Base-by-base conservation (phyloP, 2,113 vertebrate species). In the Crotalus viridis region DNA sequence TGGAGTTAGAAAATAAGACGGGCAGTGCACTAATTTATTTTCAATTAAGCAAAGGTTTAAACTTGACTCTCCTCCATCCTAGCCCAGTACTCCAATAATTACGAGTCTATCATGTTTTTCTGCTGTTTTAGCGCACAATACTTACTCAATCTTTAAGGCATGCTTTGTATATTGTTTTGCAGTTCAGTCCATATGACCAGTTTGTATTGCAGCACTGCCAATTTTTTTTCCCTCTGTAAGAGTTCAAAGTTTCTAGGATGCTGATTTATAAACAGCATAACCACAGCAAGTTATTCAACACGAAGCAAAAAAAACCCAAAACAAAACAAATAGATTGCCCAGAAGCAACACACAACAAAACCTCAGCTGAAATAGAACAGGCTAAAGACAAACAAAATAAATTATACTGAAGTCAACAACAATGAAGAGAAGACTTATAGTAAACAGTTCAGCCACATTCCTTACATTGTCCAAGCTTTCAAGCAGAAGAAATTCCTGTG, bases 231-330 rank as follows among this genome's bases (percentile, higher is more conserved):
- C 95, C 92, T 96, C 93, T 95, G 93, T 88, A 95, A 95, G 89
- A 94, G 96, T 95, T 96, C 96, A 96, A 96, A 96, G 94, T 93
- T 88, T 92, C 87, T 92, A 94, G 94, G 74, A 91, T 90, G 95
- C 93, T 94, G 95, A 94, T 97, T 96, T 97, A 96, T 95, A 96
- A 97, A 97, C 95, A 96, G 94, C 51, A 85, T 2, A 48, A 86
- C 93, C 0, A 1, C 93, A 95, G 93, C 0, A 0, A 81, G 74
- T 43, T 43, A 94, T 96, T 91, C 91, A 88, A 88, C 33, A 81
- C 3, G 74, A 43, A 81, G 33, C 33, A 39, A 81, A 43, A 74
- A 64, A 10, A n/a, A 69, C 33, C 33, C 4, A 61, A 28, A 54
- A 26, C 26, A 52, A 57, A 57, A 57, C 56, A 33, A 81, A 81